These are phyloP conservation scores for Diarsia rubi DNA, from an alignment of 2,888 invertebrate genomes.

Conservation along the genomic window DNA sequence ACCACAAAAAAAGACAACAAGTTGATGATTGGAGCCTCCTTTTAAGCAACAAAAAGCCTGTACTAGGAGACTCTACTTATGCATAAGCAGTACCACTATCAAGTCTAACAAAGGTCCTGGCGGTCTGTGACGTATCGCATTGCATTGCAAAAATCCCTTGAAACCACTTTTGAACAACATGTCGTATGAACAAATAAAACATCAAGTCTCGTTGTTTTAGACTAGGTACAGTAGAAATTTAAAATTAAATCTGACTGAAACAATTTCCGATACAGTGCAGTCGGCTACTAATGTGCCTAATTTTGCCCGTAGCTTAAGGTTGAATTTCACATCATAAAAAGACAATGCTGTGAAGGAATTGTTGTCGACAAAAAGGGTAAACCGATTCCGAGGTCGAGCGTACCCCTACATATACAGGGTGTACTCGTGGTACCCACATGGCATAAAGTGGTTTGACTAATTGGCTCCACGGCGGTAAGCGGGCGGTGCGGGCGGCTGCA, in stretches of 20 bases:
- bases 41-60: too few species aligned
- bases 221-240: not conserved
- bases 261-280: not conserved
- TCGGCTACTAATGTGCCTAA: not conserved
- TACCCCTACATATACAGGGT: not conserved
- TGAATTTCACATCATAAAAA: not conserved
- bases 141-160: not conserved
- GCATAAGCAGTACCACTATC: not conserved
- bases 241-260: not conserved
- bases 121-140: not conserved
- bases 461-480: constrained; percentile 56
- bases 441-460: constrained; percentile 52
- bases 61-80: too few species aligned
- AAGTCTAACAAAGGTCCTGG: not conserved
- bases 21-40: too few species aligned
- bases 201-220: not conserved
- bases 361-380: not conserved
- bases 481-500: constrained; percentile 40
- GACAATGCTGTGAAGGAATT: not conserved
- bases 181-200: not conserved
- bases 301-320: not conserved
- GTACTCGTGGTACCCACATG: not conserved
- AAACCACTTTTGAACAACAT: not conserved
- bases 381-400: not conserved
- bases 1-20: too few species aligned